Evolutionary conservation across 2,888 invertebrate genomes (phyloP), one percentile per base, ranked within the genome.

Genomic region (Pycnomerus fuliginosus): DNA sequence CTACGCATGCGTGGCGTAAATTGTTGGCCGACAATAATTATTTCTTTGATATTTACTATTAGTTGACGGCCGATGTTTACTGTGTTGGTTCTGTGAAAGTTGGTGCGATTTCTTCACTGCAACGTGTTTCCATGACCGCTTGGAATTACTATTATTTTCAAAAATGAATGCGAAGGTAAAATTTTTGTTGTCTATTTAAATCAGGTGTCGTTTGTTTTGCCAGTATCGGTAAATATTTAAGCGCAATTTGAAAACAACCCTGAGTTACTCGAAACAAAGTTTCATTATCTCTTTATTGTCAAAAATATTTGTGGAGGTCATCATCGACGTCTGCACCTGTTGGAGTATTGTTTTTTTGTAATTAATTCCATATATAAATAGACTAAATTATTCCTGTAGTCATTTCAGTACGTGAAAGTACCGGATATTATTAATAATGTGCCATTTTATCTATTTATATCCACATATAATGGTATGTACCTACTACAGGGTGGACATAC

Each of bases 11-110:
- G n/a, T n/a, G n/a, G n/a, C n/a, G n/a, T n/a, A n/a, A n/a, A n/a
- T n/a, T n/a, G n/a, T 20, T 20, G 20, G 20, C 20, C 4, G 20
- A 20, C 20, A 4, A 20, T 5, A 5, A 20, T 42, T 30, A 16
- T 33, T 42, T 35, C 23, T 44, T 25, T 8, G 13, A 27, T 17
- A 36, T 36, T 46, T 41, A 46, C 16, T 37, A 44, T 50, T 51
- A 55, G 58, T 57, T 50, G 52, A 31, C 48, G 51, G 53, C 34
- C 53, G 54, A 44, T 50, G 47, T 39, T 51, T 42, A 41, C 36
- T 31, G 39, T 39, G 55, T 36, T 38, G 45, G 54, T 47, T 47
- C 46, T 48, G 55, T 56, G 55, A 56, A 55, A 52, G 55, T 49
- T 47, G 35, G 50, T 50, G 44, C 44, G 35, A 51, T 40, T 34